A percentile compares a stretch with the other conserved stretches of the same genome.
Conservation (phyloP, 2,888 invertebrate species). For the Drosophila anomelani region DNA sequence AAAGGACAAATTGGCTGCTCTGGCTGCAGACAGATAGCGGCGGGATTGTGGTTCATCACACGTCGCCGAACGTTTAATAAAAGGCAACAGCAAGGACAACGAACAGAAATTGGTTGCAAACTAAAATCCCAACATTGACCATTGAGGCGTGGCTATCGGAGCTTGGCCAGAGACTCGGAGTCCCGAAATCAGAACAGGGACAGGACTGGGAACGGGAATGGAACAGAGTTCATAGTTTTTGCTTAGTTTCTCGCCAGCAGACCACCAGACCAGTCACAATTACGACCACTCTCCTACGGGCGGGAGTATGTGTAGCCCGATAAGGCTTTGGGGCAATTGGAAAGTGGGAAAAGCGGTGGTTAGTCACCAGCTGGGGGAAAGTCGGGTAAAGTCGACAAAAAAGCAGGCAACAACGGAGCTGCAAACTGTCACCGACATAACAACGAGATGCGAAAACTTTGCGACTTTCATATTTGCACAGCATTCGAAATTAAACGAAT, state of each 20-base stretch:
- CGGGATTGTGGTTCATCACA: conserved; percentile 35
- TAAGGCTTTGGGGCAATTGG: conserved; percentile 36
- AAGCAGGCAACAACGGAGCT: conserved; percentile 6
- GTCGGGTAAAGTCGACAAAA: background rate
- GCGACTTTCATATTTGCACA: conserved; percentile 49
- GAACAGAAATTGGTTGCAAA: conserved; percentile 46
- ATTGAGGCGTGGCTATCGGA: conserved; percentile 67
- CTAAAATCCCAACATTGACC: conserved; percentile 52
- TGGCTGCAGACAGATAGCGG: background rate
- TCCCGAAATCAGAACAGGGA: conserved; percentile 18
- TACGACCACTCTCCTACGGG: conserved; percentile 28
- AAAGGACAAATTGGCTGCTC: background rate
- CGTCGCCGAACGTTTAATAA: conserved; percentile 55
- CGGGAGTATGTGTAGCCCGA: conserved; percentile 27
- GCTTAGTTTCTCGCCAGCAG: conserved; percentile 31
- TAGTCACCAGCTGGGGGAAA: background rate
- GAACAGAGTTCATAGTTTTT: conserved; percentile 36
- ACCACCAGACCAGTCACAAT: conserved; percentile 30
- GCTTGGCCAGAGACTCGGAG: conserved; percentile 13
- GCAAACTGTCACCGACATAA: conserved; percentile 35
- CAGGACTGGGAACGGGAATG: conserved; percentile 12
- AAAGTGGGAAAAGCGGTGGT: conserved; percentile 17
- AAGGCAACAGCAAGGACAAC: conserved; percentile 32
- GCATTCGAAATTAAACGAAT: conserved; percentile 50
- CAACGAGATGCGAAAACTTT: conserved; percentile 39